phyloP scores from a whole-genome alignment of 2,797 vertebrate species.

The Muraenolepis orangiensis region DNA sequence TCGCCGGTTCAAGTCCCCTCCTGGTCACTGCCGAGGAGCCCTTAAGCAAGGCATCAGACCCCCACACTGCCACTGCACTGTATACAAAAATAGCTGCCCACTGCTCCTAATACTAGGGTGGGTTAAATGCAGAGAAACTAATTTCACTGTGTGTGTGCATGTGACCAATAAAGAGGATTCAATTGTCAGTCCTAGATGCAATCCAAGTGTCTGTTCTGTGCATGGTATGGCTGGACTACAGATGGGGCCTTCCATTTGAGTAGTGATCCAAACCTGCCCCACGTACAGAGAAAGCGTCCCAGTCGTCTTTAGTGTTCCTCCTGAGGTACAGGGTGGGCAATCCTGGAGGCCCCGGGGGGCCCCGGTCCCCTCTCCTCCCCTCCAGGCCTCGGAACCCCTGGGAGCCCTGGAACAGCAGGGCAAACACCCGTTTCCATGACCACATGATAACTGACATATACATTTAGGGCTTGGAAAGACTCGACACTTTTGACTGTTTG shows the following conservation, averaged over 20 bases:
- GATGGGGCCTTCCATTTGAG: background rate
- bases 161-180: no score
- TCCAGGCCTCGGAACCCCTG: constrained; percentile 58
- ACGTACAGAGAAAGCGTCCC: constrained; percentile 69
- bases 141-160: background rate
- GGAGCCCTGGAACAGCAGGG: constrained; percentile 61
- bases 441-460: background rate
- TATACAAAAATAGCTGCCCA: no score
- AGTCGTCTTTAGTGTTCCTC: constrained; percentile 79
- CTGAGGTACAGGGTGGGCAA: constrained; percentile 75
- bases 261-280: constrained; percentile 32
- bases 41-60: no score
- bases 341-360: constrained; percentile 71
- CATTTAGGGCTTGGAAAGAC: background rate
- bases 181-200: no score
- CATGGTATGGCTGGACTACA: background rate
- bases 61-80: no score
- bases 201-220: no score
- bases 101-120: no score
- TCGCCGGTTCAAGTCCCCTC: no score
- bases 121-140: no score
- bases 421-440: background rate
- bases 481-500: background rate
- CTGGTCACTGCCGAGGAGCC: no score
- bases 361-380: constrained; percentile 69